Percentiles rank a stretch among this genome's conserved stretches.
These are phyloP conservation scores for Prunella himalayana DNA, from an alignment of 2,113 vertebrate genomes.

Conservation along the genomic window DNA sequence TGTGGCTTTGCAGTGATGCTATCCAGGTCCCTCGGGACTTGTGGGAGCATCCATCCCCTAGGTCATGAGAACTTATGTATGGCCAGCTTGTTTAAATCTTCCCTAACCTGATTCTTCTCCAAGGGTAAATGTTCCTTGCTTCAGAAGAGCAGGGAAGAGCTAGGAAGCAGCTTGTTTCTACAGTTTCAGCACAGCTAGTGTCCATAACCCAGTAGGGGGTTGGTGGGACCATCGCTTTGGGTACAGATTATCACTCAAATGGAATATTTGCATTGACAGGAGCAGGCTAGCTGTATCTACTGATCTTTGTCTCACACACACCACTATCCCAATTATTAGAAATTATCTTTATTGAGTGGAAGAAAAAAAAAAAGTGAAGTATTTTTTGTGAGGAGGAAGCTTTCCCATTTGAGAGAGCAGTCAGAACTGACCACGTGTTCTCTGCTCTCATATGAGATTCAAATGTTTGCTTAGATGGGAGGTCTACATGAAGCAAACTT, in stretches of 20 bases:
- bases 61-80: background rate
- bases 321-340: background rate
- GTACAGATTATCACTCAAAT: background rate
- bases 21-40: background rate
- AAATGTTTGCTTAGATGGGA: background rate
- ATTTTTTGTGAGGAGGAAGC: background rate
- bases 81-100: background rate
- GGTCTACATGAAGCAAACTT: background rate
- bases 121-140: background rate
- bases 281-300: rapidly evolving
- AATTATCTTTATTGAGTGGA: background rate
- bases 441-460: background rate
- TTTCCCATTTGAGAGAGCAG: background rate
- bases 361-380: background rate
- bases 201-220: background rate
- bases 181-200: background rate
- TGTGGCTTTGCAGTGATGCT: background rate
- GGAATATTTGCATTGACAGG: background rate
- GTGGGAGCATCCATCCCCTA: background rate
- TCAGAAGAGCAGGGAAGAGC: background rate
- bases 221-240: background rate
- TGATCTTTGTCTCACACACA: background rate
- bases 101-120: background rate
- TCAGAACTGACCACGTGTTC: background rate
- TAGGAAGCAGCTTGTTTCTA: background rate